phyloP scores from a whole-genome alignment of 2,113 vertebrate species.

The Nothoprocta pentlandii region DNA sequence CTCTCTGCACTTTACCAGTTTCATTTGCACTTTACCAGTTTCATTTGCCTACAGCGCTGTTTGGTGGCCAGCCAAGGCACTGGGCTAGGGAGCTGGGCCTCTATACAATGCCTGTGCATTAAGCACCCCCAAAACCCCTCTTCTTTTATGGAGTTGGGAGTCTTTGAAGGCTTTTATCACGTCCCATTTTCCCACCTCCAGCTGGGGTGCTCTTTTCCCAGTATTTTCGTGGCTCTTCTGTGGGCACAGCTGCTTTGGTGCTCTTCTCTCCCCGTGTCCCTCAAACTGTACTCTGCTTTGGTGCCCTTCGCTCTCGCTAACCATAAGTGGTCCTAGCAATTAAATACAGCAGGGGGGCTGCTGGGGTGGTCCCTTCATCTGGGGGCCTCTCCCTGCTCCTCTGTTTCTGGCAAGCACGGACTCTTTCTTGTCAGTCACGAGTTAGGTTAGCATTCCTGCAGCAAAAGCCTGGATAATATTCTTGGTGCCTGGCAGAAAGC shows the following conservation, averaged over 20 bases:
- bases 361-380: not conserved
- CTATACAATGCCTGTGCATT: not conserved
- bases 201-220: not conserved
- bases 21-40: conserved; percentile 37
- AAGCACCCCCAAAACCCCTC: not conserved
- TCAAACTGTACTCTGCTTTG: rapidly evolving
- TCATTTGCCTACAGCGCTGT: conserved; percentile 59
- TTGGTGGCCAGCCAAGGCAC: conserved; percentile 66
- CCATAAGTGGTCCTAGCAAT: not conserved
- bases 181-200: not conserved
- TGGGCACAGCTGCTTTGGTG: not conserved
- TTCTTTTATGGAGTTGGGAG: not conserved
- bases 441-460: conserved; percentile 31
- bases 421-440: not conserved
- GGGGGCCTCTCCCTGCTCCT: not conserved
- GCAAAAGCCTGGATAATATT: not conserved
- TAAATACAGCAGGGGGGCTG: not conserved
- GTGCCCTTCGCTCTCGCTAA: not conserved
- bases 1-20: conserved; percentile 45
- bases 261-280: not conserved
- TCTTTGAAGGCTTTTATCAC: not conserved
- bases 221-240: not conserved
- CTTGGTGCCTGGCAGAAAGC: conserved; percentile 3
- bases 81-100: conserved; percentile 45
- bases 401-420: not conserved